phyloP scores from a whole-genome alignment of 1,140 invertebrate species.

The Vanessa atalanta region DNA sequence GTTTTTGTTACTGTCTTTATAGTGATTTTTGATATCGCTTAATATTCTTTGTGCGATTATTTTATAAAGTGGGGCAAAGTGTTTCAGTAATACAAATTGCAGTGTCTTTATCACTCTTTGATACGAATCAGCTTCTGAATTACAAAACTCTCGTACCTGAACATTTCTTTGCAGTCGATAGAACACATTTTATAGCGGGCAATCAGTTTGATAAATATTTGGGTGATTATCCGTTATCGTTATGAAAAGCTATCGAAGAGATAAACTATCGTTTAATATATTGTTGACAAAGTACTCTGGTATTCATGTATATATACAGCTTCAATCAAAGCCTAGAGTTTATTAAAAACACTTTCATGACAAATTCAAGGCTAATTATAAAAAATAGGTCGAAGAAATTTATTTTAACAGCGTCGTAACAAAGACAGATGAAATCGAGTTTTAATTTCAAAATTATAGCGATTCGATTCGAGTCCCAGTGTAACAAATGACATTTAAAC shows the following conservation, averaged over 20 bases:
- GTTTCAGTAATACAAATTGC: not conserved
- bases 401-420: not conserved
- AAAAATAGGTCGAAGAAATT: not conserved
- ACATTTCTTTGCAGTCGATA: not conserved
- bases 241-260: constrained; percentile 33
- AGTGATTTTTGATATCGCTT: not conserved
- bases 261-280: constrained; percentile 44
- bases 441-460: not conserved
- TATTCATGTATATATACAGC: not conserved
- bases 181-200: constrained; percentile 10
- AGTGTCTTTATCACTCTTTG: not conserved
- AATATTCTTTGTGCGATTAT: no score
- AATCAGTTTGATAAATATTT: constrained; percentile 12
- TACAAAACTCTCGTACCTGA: not conserved
- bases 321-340: not conserved
- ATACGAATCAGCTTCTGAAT: not conserved
- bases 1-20: not conserved
- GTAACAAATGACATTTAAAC: not conserved
- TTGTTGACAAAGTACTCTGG: constrained; percentile 36
- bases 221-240: constrained; percentile 29
- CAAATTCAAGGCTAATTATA: not conserved
- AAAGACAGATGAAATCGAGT: not conserved
- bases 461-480: not conserved
- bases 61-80: not conserved
- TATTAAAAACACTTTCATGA: not conserved